A percentile compares a stretch with the other conserved stretches of the same genome.
Conservation (phyloP, 1,140 invertebrate species). For the Chironomus striatipennis region DNA sequence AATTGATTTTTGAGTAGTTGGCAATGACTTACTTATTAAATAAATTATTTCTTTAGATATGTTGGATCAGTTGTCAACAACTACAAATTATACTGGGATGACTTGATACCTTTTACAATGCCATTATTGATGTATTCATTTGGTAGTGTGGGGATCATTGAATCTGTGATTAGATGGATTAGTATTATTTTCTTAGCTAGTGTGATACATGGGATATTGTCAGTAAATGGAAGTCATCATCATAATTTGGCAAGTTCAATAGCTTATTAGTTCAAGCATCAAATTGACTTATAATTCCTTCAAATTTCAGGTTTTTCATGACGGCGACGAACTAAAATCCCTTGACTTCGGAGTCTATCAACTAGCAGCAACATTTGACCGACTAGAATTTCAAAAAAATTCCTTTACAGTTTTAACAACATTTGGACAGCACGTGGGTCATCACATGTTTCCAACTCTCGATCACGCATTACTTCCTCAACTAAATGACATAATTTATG, state of each 20-base stretch:
- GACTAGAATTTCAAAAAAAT: conserved; percentile 14
- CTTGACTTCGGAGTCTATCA: conserved; percentile 24
- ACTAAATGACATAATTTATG: conserved; percentile 53
- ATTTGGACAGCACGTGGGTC: conserved; percentile 50
- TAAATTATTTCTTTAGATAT: conserved; percentile 26
- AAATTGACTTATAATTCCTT: too few species aligned
- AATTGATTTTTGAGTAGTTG: background rate
- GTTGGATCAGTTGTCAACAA: background rate
- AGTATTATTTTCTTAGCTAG: conserved; percentile 50
- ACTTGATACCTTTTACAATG: conserved; percentile 44
- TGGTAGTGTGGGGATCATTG: conserved; percentile 30
- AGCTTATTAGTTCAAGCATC: too few species aligned
- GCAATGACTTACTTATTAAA: conserved; percentile 26
- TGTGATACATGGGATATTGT: conserved; percentile 54
- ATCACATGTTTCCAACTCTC: conserved; percentile 74
- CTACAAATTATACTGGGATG: conserved; percentile 37
- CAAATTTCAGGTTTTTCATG: conserved; percentile 62
- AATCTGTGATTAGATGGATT: conserved; percentile 47
- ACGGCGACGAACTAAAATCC: conserved; percentile 57
- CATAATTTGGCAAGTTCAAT: conserved; percentile 38
- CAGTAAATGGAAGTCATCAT: conserved; percentile 70
- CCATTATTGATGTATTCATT: conserved; percentile 45
- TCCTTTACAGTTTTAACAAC: conserved; percentile 25
- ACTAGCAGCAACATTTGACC: conserved; percentile 5
- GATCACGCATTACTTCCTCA: conserved; percentile 61